Conservation (phyloP, 2,797 vertebrate genomes). For the Chloroceryle amazona region DNA sequence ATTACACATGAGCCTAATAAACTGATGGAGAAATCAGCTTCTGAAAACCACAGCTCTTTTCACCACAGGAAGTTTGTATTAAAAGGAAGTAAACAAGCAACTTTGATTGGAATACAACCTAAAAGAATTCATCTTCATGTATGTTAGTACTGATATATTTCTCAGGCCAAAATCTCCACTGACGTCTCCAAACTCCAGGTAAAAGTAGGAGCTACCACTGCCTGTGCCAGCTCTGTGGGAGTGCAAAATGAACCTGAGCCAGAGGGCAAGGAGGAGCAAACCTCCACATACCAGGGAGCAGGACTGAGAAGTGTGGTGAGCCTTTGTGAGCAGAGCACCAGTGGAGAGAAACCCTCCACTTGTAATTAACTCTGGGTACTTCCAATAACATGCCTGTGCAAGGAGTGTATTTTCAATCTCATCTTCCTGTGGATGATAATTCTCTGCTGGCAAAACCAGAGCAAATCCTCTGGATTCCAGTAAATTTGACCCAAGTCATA, state of each 20-base stretch:
- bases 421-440: not conserved
- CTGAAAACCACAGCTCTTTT: not conserved
- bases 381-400: not conserved
- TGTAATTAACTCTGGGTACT: not conserved
- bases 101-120: not conserved
- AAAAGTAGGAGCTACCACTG: not conserved
- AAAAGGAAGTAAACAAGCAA: not conserved
- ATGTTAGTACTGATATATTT: not conserved
- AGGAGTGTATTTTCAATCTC: not conserved
- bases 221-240: too few species aligned
- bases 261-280: not conserved
- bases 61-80: not conserved
- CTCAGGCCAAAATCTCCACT: not conserved
- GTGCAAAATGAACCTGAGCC: not conserved
- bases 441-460: not conserved
- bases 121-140: not conserved
- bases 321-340: not conserved
- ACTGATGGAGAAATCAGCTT: not conserved
- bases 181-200: not conserved
- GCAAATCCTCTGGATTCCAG: not conserved
- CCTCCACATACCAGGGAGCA: not conserved
- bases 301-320: fast-evolving
- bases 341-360: not conserved
- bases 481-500: not conserved
- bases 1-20: not conserved